Conservation (phyloP, 1,140 invertebrate species). For the Drosophila setifemur region DNA sequence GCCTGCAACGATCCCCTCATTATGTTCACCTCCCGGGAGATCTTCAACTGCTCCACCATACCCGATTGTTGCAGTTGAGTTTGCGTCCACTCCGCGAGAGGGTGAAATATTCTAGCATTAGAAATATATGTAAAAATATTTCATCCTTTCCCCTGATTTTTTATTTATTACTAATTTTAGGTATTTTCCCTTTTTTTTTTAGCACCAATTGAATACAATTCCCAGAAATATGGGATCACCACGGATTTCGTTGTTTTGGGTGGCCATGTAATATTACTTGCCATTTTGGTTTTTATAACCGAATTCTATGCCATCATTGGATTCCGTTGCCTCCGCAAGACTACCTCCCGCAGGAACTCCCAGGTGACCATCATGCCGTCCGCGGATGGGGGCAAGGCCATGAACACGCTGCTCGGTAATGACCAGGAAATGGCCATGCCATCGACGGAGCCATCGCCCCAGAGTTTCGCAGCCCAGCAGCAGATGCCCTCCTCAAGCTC, state of each 20-base stretch:
- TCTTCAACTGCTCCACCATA: constrained; percentile 9
- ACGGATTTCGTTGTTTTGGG: neutral
- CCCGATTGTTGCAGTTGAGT: constrained; percentile 64
- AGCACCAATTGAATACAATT: neutral
- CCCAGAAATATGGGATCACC: neutral
- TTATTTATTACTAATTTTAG: neutral
- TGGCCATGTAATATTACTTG: fast-evolving
- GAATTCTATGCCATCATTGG: constrained; percentile 10
- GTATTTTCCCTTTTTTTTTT: neutral
- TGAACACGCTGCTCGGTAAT: neutral
- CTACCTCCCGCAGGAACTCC: neutral
- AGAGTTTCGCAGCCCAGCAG: too few species aligned
- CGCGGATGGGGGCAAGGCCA: neutral
- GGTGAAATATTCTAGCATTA: too few species aligned
- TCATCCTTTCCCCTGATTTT: too few species aligned
- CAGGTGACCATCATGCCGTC: neutral
- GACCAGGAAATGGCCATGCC: neutral
- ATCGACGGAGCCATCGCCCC: neutral
- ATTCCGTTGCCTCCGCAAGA: neutral
- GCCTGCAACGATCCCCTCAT: constrained; percentile 33
- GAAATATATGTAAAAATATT: too few species aligned
- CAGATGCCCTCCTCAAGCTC: too few species aligned
- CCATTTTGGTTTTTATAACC: neutral
- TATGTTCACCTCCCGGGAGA: constrained; percentile 28
- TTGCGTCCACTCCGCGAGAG: too few species aligned